Evolutionary conservation across 1,140 invertebrate species (phyloP), one percentile per base, ranked within the genome.

Genomic region (Pseudoatta argentina): DNA sequence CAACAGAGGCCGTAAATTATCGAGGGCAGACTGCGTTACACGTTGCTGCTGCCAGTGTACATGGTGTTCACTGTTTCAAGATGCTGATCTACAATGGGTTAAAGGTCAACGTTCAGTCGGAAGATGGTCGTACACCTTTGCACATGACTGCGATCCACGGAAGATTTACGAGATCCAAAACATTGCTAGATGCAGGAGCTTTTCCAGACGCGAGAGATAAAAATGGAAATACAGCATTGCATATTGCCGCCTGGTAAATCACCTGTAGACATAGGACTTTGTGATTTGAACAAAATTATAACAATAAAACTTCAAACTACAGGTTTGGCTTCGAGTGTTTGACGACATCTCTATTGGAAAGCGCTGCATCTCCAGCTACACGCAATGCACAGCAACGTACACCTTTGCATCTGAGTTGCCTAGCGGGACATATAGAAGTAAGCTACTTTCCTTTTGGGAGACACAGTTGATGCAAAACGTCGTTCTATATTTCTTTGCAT

Each of bases 141-240:
- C 97, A 97, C 88, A 96, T 97, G 96, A 96, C 96, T 16, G 96
- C 97, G 14, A 95, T 97, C 86, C 96, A 97, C 93, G 97, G 97
- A 48, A 94, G 96, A 91, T 97, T 97, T 92, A 96, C 96, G 3
- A 93, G 97, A 67, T 97, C 96, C 44, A 96, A 97, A 93, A 96
- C 95, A 61, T 94, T 97, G 39, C 94, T 96, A 0, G 96, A 96
- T 85, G 87, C 81, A 81, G 95, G 96, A 51, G 96, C 96, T n/a
- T 89, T 92, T 5, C 93, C 96, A 4, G 95, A 96, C 78, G 93
- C 91, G 57, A 86, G 92, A 30, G 96, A 96, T 88, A 95, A 95
- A 87, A 95, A 95, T 88, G 95, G 95, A 51, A 96, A 95, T 83
- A 96, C 96, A 1, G 94, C 96, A 51, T 91, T 96, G 30, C 96